phyloP scores from a whole-genome alignment of 1,140 invertebrate genomes.

The Drosophila orosa region DNA sequence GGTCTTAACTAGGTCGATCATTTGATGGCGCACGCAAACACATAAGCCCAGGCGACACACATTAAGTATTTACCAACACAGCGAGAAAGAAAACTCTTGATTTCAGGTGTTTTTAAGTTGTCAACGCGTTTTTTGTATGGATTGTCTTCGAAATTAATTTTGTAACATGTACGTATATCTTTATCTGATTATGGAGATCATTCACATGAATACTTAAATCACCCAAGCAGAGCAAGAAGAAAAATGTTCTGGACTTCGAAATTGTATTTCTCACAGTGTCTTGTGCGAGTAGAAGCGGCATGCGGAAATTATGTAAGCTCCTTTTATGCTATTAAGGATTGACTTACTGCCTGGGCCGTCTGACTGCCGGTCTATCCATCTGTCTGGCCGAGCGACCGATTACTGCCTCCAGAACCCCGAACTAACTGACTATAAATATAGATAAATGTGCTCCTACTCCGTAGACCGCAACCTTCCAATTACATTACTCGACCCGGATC shows the following conservation, averaged over 20 bases:
- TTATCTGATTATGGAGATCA: not conserved
- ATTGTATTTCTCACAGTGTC: constrained; percentile 2
- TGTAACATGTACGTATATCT: no score
- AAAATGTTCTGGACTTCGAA: not conserved
- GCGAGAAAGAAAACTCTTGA: not conserved
- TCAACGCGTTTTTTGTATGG: not conserved
- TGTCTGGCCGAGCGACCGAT: not conserved
- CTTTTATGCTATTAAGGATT: constrained; percentile 61
- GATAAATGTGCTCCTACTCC: constrained; percentile 5
- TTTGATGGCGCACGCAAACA: constrained; percentile 46
- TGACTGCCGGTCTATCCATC: not conserved
- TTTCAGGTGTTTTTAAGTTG: not conserved
- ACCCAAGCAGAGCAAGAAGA: not conserved
- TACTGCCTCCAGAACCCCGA: constrained; percentile 10
- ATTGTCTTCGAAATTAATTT: not conserved
- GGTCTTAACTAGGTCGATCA: constrained; percentile 66
- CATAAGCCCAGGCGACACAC: constrained; percentile 6
- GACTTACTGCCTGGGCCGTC: constrained; percentile 50
- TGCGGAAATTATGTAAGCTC: constrained; percentile 73
- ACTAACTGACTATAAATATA: not conserved
- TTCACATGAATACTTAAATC: not conserved
- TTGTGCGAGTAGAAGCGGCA: constrained; percentile 46
- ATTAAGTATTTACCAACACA: constrained; percentile 23
- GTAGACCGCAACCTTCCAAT: constrained; percentile 44
- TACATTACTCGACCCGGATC: constrained; percentile 36